A percentile compares a stretch with the other conserved stretches of the same genome.
Conservation (phyloP, 2,797 vertebrate species). For the Pagetopsis macropterus region DNA sequence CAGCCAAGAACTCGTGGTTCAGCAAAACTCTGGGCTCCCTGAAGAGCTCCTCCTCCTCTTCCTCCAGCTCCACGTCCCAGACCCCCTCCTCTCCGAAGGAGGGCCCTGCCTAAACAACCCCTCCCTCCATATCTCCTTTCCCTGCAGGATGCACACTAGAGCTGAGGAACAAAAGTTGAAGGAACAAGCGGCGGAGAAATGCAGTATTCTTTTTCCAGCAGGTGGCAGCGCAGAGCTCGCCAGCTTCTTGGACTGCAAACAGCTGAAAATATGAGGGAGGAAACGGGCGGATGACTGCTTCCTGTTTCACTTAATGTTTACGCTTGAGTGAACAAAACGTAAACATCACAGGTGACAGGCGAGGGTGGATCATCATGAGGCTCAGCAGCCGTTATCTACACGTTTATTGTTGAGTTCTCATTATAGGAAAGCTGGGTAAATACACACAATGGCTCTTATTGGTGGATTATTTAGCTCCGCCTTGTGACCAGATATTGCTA, state of each 20-base stretch:
- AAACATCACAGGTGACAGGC: slow-evolving; percentile 15
- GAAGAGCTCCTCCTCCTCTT: slow-evolving; percentile 89
- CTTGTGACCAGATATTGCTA: slow-evolving; percentile 56
- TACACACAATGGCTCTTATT: neutral
- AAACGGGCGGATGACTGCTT: slow-evolving; percentile 1
- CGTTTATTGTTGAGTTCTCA: neutral
- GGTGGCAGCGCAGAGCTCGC: slow-evolving; percentile 17
- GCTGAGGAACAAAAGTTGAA: slow-evolving; percentile 64
- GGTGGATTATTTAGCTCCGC: slow-evolving; percentile 34
- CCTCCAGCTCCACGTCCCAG: slow-evolving; percentile 77
- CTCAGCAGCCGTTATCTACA: neutral
- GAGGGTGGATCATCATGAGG: neutral
- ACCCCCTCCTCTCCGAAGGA: slow-evolving; percentile 88
- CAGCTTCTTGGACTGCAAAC: slow-evolving; percentile 26
- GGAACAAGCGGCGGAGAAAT: slow-evolving; percentile 56
- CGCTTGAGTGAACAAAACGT: slow-evolving; percentile 33
- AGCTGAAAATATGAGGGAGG: slow-evolving; percentile 8
- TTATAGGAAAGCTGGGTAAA: neutral
- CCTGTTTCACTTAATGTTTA: slow-evolving; percentile 34
- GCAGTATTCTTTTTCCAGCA: slow-evolving; percentile 76
- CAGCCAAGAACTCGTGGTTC: slow-evolving; percentile 99
- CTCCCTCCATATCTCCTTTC: neutral
- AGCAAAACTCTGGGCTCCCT: slow-evolving; percentile 99
- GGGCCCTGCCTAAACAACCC: slow-evolving; percentile 84
- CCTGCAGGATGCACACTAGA: slow-evolving; percentile 54